Percentiles rank a stretch among this genome's conserved stretches.
Evolutionary conservation across 2,888 invertebrate genomes (phyloP).

Genomic region (Phalera bucephala): DNA sequence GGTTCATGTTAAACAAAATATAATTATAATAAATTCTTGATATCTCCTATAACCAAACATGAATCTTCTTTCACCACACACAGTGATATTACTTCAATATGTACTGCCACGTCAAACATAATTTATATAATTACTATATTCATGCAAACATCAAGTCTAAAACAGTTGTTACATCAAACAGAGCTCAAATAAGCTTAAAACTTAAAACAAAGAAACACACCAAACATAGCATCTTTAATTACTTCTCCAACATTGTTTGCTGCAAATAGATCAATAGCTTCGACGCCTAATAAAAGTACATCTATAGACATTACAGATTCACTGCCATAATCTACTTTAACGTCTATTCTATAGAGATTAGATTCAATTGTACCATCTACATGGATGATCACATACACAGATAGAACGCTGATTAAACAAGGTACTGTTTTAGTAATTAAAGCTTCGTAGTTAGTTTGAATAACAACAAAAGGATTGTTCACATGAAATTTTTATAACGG

Average conservation of each 20-base stretch:
- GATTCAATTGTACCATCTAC: slow-evolving; percentile 1
- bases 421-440: slow-evolving; percentile 45
- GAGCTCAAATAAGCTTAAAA: slow-evolving; percentile 9
- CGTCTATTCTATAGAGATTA: neutral
- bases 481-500: slow-evolving; percentile 8
- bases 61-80: too few relatives aligned
- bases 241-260: slow-evolving; percentile 42
- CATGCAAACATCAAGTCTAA: too few relatives aligned
- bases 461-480: slow-evolving; percentile 34
- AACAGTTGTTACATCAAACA: slow-evolving; percentile 9
- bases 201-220: slow-evolving; percentile 22
- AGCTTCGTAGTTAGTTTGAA: slow-evolving; percentile 29
- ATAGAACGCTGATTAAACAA: slow-evolving; percentile 15
- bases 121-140: too few relatives aligned
- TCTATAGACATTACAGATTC: neutral
- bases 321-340: slow-evolving; percentile 9
- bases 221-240: slow-evolving; percentile 40
- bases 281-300: slow-evolving; percentile 29
- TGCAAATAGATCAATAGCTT: slow-evolving; percentile 51
- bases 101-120: too few relatives aligned
- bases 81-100: too few relatives aligned
- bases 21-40: too few relatives aligned
- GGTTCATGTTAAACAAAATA: too few relatives aligned
- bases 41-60: too few relatives aligned
- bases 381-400: slow-evolving; percentile 3